Base-by-base conservation (phyloP, 1,140 invertebrate species). In the Diabrotica undecimpunctata region DNA sequence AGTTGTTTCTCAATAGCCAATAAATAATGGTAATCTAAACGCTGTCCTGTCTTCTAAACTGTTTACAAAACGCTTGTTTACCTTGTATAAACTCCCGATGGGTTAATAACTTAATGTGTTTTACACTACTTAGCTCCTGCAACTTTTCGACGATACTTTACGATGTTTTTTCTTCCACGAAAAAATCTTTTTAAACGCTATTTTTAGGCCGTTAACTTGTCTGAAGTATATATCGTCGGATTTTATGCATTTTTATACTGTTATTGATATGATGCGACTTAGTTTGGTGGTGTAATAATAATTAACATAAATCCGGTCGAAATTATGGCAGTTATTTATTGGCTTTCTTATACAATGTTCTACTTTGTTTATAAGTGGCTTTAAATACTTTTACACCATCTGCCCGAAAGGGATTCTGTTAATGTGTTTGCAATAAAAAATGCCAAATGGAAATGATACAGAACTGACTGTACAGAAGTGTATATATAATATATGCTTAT, bases 121-220 rank as follows among this genome's bases (percentile, higher is more conserved):
- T 46, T n/a, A 46, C 41, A n/a, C 41, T n/a, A 46, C 41, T 46
- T 46, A n/a, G n/a, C 41, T 46, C 41, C 41, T 46, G 41, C 41
- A 10, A 8, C 41, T 8, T 46, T 46, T 46, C 41, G 41, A 46
- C 41, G 41, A 3, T 46, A 46, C 41, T 46, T 46, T 46, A 46
- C 41, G 41, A 46, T 46, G 41, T 46, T 46, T 46, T 46, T n/a
- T 10, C 8, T 46, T 46, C 41, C 41, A n/a, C 8, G 41, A 46
- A 46, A 46, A 46, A 46, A 46, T 46, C 41, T 46, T 46, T 6
- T 10, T 46, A 46, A 46, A 46, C 41, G 41, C 41, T 46, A 46
- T 46, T 46, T 46, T 46, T 5, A n/a, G n/a, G n/a, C 41, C 41
- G 41, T 46, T 46, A 46, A 46, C 41, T 46, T 46, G 41, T 46